Conservation (phyloP, 2,113 vertebrate genomes). For the Pollachius pollachius region DNA sequence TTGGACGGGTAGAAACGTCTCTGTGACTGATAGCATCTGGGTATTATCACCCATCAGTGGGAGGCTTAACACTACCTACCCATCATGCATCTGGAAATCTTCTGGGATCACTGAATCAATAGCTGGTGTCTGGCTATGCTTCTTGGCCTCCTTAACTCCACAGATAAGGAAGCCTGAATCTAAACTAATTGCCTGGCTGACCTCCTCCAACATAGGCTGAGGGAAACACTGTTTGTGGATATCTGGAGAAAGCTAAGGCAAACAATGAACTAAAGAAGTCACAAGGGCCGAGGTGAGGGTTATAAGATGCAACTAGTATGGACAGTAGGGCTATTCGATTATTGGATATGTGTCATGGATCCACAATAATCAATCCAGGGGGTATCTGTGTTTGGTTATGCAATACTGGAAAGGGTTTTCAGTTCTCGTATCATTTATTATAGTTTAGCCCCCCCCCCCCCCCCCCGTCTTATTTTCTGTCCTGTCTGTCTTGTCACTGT, state of each 20-base stretch:
- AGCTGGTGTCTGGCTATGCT: conserved; percentile 29
- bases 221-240: conserved; percentile 8
- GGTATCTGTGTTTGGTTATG: too few species aligned
- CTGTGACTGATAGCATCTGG: conserved; percentile 7
- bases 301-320: too few species aligned
- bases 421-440: too few species aligned
- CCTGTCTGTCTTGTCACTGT: too few species aligned
- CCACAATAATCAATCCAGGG: too few species aligned
- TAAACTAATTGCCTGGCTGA: conserved; percentile 19
- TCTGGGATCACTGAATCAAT: conserved; percentile 33
- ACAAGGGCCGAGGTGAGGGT: too few species aligned
- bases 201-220: conserved; percentile 17
- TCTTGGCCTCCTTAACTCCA: conserved; percentile 22
- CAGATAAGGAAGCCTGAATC: conserved; percentile 17
- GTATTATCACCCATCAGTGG: conserved; percentile 5
- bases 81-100: neutral
- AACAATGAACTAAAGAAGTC: neutral
- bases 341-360: too few species aligned
- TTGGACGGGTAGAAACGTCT: conserved; percentile 4
- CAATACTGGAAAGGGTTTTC: too few species aligned
- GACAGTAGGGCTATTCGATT: too few species aligned
- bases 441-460: too few species aligned
- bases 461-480: too few species aligned
- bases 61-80: neutral
- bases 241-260: neutral